phyloP scores from a whole-genome alignment of 2,797 vertebrate genomes.

The Arrhamphus sclerolepis region DNA sequence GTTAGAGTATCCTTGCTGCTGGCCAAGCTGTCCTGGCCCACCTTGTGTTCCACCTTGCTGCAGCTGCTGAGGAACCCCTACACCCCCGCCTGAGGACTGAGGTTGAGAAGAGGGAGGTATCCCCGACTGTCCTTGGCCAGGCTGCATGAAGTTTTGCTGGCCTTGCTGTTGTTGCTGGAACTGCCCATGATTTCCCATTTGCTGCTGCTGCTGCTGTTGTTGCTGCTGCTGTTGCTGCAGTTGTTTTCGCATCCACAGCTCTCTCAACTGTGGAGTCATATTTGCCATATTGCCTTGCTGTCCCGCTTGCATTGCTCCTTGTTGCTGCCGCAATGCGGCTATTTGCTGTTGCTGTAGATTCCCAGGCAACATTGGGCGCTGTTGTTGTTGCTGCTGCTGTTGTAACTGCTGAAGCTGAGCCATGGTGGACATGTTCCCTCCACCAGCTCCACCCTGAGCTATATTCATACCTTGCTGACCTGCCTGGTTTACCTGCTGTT shows the following conservation, averaged over 20 bases:
- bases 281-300: constrained; percentile 87
- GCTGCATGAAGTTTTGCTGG: constrained; percentile 76
- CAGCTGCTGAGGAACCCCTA: constrained; percentile 84
- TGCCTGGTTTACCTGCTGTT: constrained; percentile 79
- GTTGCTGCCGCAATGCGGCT: constrained; percentile 76
- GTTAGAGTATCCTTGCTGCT: constrained; percentile 77
- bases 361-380: constrained; percentile 75
- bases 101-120: constrained; percentile 68
- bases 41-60: constrained; percentile 78
- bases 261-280: constrained; percentile 90
- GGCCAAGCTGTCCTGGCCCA: constrained; percentile 63
- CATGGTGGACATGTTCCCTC: constrained; percentile 77
- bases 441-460: constrained; percentile 80
- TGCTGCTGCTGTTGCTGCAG: constrained; percentile 62
- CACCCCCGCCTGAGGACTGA: constrained; percentile 64
- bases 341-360: constrained; percentile 85
- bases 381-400: constrained; percentile 83
- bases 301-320: constrained; percentile 83
- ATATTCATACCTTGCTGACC: constrained; percentile 85
- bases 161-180: constrained; percentile 85
- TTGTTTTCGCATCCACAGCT: constrained; percentile 87
- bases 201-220: constrained; percentile 79
- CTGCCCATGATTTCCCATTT: constrained; percentile 90
- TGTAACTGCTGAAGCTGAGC: constrained; percentile 85
- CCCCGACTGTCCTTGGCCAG: constrained; percentile 71